Conservation (phyloP, 2,888 invertebrate species). For the Sepioteuthis lessoniana region DNA sequence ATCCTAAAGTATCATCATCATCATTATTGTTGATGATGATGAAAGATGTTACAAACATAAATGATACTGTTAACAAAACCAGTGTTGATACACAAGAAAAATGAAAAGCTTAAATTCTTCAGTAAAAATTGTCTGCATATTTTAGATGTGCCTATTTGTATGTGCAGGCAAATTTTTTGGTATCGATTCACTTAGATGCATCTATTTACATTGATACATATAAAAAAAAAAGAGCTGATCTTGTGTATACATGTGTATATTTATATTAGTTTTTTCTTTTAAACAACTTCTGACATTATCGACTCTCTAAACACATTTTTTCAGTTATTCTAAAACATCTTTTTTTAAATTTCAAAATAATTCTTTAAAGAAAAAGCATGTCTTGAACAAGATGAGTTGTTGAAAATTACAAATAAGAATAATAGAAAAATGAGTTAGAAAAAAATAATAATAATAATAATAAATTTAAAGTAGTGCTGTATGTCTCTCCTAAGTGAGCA, state of each 20-base stretch:
- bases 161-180: too few species aligned
- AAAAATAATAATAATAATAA: not conserved
- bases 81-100: not conserved
- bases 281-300: not conserved
- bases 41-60: not conserved
- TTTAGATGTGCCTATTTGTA: too few species aligned
- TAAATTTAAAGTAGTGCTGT: not conserved
- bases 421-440: not conserved
- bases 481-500: conserved; percentile 33
- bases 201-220: too few species aligned
- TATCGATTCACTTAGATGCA: too few species aligned
- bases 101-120: not conserved
- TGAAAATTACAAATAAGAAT: not conserved
- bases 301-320: not conserved
- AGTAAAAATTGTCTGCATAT: not conserved
- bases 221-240: too few species aligned
- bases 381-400: not conserved
- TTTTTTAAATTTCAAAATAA: not conserved
- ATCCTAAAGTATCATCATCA: too few species aligned
- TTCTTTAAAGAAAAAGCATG: not conserved
- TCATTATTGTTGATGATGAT: not conserved
- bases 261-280: not conserved
- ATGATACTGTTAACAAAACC: not conserved
- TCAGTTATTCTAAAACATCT: not conserved
- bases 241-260: too few species aligned